phyloP scores from a whole-genome alignment of 64 coral and sea anemone species.

The Stichodactyla mertensii region DNA sequence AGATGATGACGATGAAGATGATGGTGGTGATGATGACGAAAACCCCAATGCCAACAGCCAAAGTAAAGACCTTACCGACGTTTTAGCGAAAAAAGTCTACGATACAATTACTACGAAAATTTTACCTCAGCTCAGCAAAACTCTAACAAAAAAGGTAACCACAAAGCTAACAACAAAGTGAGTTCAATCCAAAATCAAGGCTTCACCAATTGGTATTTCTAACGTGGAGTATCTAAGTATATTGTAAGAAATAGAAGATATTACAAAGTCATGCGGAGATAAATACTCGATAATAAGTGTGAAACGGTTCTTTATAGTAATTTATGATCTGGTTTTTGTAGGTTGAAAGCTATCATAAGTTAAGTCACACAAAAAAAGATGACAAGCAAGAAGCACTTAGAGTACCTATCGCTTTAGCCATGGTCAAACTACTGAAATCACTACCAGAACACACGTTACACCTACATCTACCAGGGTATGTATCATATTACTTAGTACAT shows the following conservation, averaged over 20 bases:
- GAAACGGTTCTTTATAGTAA: not conserved
- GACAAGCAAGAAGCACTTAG: slow-evolving; percentile 81
- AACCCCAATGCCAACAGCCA: not conserved
- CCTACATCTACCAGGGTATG: slow-evolving; percentile 85
- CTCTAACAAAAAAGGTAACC: slow-evolving; percentile 84
- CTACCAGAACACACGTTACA: slow-evolving; percentile 75
- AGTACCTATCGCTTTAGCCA: slow-evolving; percentile 81
- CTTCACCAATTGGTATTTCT: too few relatives aligned
- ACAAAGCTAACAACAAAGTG: not conserved
- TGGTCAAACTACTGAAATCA: slow-evolving; percentile 83
- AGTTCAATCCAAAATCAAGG: too few relatives aligned
- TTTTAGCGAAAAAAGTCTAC: slow-evolving; percentile 54
- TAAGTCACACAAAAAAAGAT: slow-evolving; percentile 59
- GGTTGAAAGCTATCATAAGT: slow-evolving; percentile 50
- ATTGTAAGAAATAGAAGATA: too few relatives aligned
- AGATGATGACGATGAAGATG: not conserved
- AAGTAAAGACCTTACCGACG: slow-evolving; percentile 19
- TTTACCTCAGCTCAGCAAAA: slow-evolving; percentile 74
- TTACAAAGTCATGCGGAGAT: too few relatives aligned
- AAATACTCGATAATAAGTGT: too few relatives aligned
- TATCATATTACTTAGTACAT: not conserved
- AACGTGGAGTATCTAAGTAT: too few relatives aligned
- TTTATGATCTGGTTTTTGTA: not conserved
- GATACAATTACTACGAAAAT: slow-evolving; percentile 62
- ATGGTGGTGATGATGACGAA: slow-evolving; percentile 26